Conservation (phyloP, 1,140 invertebrate species). For the Drosophila seguyi region DNA sequence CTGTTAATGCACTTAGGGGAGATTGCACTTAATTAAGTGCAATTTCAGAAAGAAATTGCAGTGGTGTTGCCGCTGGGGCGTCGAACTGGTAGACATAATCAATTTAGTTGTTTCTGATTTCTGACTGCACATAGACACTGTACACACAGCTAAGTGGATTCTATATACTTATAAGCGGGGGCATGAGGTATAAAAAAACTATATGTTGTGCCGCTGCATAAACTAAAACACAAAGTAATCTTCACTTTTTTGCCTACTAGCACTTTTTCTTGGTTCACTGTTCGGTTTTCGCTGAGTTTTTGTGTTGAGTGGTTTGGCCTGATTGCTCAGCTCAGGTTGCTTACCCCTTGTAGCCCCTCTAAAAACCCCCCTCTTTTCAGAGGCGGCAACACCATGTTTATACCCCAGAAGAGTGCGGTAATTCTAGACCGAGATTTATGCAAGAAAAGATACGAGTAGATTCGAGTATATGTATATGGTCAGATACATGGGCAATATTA, state of each 20-base stretch:
- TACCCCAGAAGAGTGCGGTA: conserved; percentile 26
- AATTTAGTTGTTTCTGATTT: conserved; percentile 78
- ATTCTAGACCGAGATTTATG: conserved; percentile 23
- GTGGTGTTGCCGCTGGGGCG: conserved; percentile 1
- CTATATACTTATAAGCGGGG: conserved; percentile 25
- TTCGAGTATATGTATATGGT: neutral
- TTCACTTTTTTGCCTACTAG: conserved; percentile 47
- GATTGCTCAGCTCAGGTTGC: conserved; percentile 76
- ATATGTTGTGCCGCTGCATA: conserved; percentile 72
- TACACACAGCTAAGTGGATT: conserved; percentile 31
- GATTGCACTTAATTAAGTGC: conserved; percentile 62
- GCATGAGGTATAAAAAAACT: conserved; percentile 28
- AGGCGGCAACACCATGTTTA: conserved; percentile 19
- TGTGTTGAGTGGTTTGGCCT: conserved; percentile 58
- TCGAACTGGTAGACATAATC: conserved; percentile 51
- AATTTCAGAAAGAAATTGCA: conserved; percentile 50
- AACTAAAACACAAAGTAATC: conserved; percentile 61
- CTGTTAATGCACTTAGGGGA: conserved; percentile 33
- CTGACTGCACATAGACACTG: conserved; percentile 52
- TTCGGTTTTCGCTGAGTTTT: conserved; percentile 17
- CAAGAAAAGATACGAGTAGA: conserved; percentile 1
- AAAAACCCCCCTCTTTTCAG: neutral
- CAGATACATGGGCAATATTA: neutral
- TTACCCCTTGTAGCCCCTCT: conserved; percentile 7
- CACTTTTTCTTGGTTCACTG: conserved; percentile 35